Base-by-base conservation (phyloP, 2,888 invertebrate species). In the Euplagia quadripunctaria region DNA sequence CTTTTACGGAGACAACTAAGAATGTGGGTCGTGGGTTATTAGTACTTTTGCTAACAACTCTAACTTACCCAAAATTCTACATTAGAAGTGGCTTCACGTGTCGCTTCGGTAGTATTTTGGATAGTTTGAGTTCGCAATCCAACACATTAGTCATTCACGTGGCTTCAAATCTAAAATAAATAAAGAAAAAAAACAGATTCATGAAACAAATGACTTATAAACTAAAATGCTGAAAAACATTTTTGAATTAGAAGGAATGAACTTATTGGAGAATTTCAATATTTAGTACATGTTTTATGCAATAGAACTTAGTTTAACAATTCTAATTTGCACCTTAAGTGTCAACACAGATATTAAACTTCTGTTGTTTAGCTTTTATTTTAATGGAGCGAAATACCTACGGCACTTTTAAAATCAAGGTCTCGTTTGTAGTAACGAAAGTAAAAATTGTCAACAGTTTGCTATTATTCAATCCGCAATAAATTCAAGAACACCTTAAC, bases 401-500 rank as follows among this genome's bases (percentile, higher is more conserved):
- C 7, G 51, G n/a, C 49, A 43, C 52, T 72, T 77, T 75, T 77
- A 75, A 70, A 70, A 68, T 70, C 83, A 84, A 76, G 82, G 82
- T 68, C 68, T 16, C 42, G 1, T 51, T 67, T 43, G 73, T 66
- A 52, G 65, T 68, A 63, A 75, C 31, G 71, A 74, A 74, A 68
- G 74, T 68, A 51, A n/a, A 64, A 46, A 68, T 61, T 58, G 61
- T 65, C 52, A 51, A 42, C 68, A 70, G 41, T 42, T 65, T 9
- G 16, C 61, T 70, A 70, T 73, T 77, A 79, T 85, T 76, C 78
- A 79, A 76, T 79, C 52, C 42, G 69, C 31, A 80, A 82, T 75
- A 64, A 80, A 78, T 82, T 82, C 78, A 78, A 82, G 79, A 77
- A 73, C 80, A 74, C 76, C n/a, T 14, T 0, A 17, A 70, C 66